Evolutionary conservation across 2,888 invertebrate species (phyloP), one percentile per base, ranked within the genome.

Genomic region (Gandaritis pyraliata): DNA sequence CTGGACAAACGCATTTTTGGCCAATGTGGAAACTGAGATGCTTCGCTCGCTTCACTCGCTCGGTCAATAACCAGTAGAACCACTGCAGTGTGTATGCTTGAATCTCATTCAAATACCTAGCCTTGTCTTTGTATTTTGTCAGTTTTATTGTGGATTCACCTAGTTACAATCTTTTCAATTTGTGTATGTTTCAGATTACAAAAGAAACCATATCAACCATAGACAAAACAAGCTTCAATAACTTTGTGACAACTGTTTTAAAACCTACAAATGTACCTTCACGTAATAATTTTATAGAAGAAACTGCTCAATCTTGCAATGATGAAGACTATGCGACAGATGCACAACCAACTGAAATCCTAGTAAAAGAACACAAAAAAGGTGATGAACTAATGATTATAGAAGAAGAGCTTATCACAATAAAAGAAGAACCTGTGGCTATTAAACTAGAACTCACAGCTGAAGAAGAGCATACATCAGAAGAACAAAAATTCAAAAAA

Each of bases 131-230:
- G 6, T 23, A 5, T 23, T 23, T 23, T 23, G 23, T 23, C 23
- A 2, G 23, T 23, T 23, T 5, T 5, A 6, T 23, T 6, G n/a
- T n/a, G 6, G 23, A 23, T 23, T 23, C 23, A 23, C 23, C 1
- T 23, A 23, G 3, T 3, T 23, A 23, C 23, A n/a, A n/a, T n/a
- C n/a, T n/a, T n/a, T n/a, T n/a, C n/a, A n/a, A 39, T 16, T 15
- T 38, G 2, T 50, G n/a, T 59, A 43, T 46, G 38, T 61, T 61
- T 23, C 61, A 61, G 61, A 38, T 61, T 18, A 15, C 55, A 5
- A 46, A 50, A 33, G 46, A 39, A 23, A 38, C 33, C 0, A 15
- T 61, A 36, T 39, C 50, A 50, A 33, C 43, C 1, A 16, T 58
- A 33, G 45, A 51, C 41, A 41, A 51, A 23, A 51, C 33, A 52